phyloP scores from a whole-genome alignment of 1,140 invertebrate species.

The Meloidogyne floridensis region DNA sequence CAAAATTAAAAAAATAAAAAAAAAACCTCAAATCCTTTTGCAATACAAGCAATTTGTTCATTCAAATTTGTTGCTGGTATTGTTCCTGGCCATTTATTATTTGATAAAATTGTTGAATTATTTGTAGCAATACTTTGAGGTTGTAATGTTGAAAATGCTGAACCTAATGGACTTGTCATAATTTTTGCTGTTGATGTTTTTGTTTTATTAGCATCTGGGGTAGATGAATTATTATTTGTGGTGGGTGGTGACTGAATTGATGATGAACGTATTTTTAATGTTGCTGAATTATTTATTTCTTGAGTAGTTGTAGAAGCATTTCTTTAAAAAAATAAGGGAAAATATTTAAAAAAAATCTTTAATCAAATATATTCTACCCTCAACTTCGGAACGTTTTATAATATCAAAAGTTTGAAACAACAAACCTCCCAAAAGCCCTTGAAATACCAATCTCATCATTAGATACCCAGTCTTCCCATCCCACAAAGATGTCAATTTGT shows the following conservation, averaged over 20 bases:
- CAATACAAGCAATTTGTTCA: neutral
- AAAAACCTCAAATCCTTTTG: neutral
- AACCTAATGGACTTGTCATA: conserved; percentile 30
- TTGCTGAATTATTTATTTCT: neutral
- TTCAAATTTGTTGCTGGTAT: neutral
- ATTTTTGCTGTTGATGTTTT: neutral
- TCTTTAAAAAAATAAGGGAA: too few species aligned
- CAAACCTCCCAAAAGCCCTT: too few species aligned
- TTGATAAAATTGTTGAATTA: too few species aligned
- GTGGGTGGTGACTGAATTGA: neutral
- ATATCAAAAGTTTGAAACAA: too few species aligned
- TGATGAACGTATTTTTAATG: neutral
- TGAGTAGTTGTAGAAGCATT: too few species aligned
- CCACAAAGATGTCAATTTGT: too few species aligned
- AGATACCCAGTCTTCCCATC: too few species aligned
- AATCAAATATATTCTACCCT: too few species aligned
- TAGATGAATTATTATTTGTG: neutral
- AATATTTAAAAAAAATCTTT: too few species aligned
- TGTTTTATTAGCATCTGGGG: neutral
- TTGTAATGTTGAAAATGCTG: conserved; percentile 27
- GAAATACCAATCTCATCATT: too few species aligned
- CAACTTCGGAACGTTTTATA: too few species aligned
- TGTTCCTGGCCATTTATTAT: neutral
- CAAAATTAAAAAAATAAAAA: neutral
- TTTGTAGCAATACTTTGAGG: conserved; percentile 15